Percentiles rank a stretch among this genome's conserved stretches.
Evolutionary conservation across 1,140 invertebrate genomes (phyloP).

Genomic region (Drosophila fuyamai): DNA sequence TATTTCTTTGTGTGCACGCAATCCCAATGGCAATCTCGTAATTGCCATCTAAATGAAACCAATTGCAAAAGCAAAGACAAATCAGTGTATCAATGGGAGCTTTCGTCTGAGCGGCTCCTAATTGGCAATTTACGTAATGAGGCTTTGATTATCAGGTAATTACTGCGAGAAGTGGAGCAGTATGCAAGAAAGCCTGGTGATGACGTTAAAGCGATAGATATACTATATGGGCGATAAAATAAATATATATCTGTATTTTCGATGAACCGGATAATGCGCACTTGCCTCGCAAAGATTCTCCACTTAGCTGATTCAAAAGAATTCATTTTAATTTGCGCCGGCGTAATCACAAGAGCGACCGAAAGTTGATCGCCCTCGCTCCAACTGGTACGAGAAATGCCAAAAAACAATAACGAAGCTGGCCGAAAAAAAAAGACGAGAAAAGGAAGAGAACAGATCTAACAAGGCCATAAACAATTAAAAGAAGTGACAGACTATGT

Average conservation of each 20-base stretch:
- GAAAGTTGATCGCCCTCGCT: slow-evolving; percentile 78
- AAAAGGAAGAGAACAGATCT: slow-evolving; percentile 30
- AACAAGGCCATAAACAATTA: slow-evolving; percentile 73
- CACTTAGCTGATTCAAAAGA: slow-evolving; percentile 45
- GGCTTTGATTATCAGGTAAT: slow-evolving; percentile 49
- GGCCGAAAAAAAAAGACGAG: slow-evolving; percentile 26
- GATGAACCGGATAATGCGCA: slow-evolving; percentile 64
- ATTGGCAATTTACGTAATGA: slow-evolving; percentile 68
- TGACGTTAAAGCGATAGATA: slow-evolving; percentile 56
- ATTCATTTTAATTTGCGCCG: slow-evolving; percentile 58
- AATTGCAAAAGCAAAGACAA: slow-evolving; percentile 53
- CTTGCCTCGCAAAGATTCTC: slow-evolving; percentile 45
- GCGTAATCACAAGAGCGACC: too few relatives aligned
- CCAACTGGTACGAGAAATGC: slow-evolving; percentile 66
- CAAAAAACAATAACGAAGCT: slow-evolving; percentile 36
- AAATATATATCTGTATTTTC: slow-evolving; percentile 8
- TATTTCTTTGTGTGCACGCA: background rate
- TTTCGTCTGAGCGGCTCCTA: slow-evolving; percentile 38
- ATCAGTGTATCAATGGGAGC: slow-evolving; percentile 37
- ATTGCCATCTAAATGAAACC: slow-evolving; percentile 62
- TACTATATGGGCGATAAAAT: background rate
- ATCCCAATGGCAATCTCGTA: slow-evolving; percentile 46
- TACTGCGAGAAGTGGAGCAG: slow-evolving; percentile 53
- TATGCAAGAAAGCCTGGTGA: slow-evolving; percentile 51
- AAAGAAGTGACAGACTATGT: slow-evolving; percentile 78